These are phyloP conservation scores for Pantala flavescens DNA, from an alignment of 1,140 invertebrate genomes.

Conservation along the genomic window DNA sequence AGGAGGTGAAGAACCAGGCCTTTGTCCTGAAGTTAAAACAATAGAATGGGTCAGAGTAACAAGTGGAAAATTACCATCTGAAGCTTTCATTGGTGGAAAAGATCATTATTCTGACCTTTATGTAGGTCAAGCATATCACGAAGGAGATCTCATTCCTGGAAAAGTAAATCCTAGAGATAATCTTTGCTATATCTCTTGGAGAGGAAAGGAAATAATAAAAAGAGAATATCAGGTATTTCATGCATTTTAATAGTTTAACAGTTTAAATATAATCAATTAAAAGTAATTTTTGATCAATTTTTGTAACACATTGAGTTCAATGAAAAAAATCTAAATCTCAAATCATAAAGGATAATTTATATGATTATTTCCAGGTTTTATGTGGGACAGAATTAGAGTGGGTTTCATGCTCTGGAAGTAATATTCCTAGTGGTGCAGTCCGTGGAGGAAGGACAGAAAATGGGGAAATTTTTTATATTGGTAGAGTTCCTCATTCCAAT, in stretches of 20 bases:
- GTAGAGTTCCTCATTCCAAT: constrained; percentile 45
- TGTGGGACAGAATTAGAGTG: no score
- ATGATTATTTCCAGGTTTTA: no score
- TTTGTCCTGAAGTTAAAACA: no score
- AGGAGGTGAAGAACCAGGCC: no score
- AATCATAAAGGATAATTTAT: no score
- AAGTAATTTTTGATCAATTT: no score
- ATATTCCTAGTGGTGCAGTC: constrained; percentile 58
- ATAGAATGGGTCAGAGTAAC: no score
- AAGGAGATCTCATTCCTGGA: neutral
- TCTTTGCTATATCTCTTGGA: neutral
- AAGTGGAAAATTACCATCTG: neutral
- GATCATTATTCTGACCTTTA: neutral
- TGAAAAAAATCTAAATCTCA: no score
- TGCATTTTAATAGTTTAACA: neutral
- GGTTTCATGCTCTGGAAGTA: constrained; percentile 35
- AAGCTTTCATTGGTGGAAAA: constrained; percentile 11
- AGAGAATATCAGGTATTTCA: neutral
- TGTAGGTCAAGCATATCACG: neutral
- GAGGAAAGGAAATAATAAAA: neutral
- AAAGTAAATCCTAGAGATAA: neutral
- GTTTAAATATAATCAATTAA: no score
- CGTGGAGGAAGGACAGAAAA: constrained; percentile 60
- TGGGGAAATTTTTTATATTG: constrained; percentile 61
- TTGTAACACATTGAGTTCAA: no score